Evolutionary conservation across 2,113 vertebrate species (phyloP), one percentile per base, ranked within the genome.

Genomic region (Dolichotis patagonum): DNA sequence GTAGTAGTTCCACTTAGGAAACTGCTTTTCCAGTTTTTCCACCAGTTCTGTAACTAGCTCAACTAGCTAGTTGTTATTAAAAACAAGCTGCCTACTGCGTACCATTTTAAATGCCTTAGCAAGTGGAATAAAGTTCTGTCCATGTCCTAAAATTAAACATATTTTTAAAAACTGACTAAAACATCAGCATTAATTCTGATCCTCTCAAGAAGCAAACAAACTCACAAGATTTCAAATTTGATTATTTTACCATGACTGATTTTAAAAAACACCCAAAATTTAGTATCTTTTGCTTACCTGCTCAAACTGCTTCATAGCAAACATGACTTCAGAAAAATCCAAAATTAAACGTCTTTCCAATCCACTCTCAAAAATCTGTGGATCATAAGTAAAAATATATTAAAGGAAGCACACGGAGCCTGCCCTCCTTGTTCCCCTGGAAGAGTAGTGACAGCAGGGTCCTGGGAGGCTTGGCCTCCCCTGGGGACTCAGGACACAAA

Each of bases 291-390:
- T 71, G 13, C 98, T 94, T 97, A 99, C 99, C 99, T 98, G 99
- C 90, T 99, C 99, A 99, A 99, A 99, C 41, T 99, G 98, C 63
- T 99, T 98, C 99, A 99, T 99, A 85, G 98, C 89, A 97, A 99
- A 99, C 99, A 99, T 99, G 5, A 98, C 98, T 98, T 99, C 99
- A 3, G 99, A 99, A 97, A 99, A 99, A 63, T 99, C 98, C 85
- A 99, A 97, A 96, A 99, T 98, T 32, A 99, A 98, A 97, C 19
- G 94, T 41, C 96, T 96, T 60, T 99, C 99, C 97, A 99, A 96
- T 11, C 96, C 93, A 98, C 99, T 99, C 93, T 89, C 96, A 97
- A 99, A 99, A 91, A 99, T 98, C 99, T 99, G 98, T 41, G 96
- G 96, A 90, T 65, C 77, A 77, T 6, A 98, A 93, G 89, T 30